Conservation (phyloP, 2,113 vertebrate species). For the Nothoprocta perdicaria region DNA sequence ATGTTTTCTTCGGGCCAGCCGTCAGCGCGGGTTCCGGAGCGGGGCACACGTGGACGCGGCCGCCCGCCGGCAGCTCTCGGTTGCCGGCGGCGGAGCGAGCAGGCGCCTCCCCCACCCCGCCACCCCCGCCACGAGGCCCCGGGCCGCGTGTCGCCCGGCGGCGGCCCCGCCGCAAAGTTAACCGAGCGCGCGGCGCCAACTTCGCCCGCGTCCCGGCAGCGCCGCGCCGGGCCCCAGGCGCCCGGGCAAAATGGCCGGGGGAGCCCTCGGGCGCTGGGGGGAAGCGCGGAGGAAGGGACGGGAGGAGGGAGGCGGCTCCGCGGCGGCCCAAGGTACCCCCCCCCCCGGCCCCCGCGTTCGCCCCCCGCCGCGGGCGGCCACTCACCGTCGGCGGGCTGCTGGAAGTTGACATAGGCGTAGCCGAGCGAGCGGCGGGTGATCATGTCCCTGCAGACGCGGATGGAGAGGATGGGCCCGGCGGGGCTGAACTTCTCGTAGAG, state of each 20-base stretch:
- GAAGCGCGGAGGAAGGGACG: no score
- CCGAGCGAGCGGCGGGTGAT: slow-evolving; percentile 96
- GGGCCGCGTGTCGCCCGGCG: background rate
- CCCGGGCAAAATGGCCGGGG: no score
- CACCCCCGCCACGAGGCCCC: background rate
- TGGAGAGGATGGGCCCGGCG: slow-evolving; percentile 95
- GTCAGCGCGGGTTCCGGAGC: background rate
- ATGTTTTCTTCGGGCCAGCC: background rate
- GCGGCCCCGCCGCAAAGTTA: background rate
- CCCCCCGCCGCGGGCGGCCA: background rate
- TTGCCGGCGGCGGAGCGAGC: background rate
- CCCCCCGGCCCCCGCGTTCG: background rate
- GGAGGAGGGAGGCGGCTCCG: background rate
- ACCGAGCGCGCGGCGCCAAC: background rate
- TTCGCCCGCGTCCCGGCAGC: background rate
- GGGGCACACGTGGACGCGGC: background rate
- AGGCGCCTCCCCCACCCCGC: background rate
- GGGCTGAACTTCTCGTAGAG: slow-evolving; percentile 99
- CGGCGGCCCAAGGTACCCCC: background rate
- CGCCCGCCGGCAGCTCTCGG: background rate
- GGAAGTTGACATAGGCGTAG: slow-evolving; percentile 99
- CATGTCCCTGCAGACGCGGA: slow-evolving; percentile 98
- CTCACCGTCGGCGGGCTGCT: slow-evolving; percentile 97
- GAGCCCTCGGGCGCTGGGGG: background rate
- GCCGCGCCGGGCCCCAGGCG: background rate